Percentiles rank a stretch among this genome's conserved stretches.
phyloP scores from a whole-genome alignment of 2,797 vertebrate genomes.

The Alexandromys oeconomus region DNA sequence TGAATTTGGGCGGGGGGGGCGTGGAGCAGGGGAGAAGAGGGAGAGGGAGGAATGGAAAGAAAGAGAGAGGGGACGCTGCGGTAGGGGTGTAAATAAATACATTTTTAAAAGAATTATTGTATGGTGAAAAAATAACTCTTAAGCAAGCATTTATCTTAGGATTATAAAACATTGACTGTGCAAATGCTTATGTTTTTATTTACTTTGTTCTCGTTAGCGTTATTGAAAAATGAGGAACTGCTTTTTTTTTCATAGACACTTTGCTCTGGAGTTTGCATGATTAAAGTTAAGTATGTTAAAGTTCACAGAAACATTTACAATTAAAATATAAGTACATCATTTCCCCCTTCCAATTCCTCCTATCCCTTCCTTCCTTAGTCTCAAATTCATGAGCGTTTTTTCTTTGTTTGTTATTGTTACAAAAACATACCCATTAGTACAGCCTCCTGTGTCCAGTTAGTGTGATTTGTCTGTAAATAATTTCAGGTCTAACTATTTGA shows the following conservation, averaged over 20 bases:
- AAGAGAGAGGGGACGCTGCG: accelerated
- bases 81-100: background rate
- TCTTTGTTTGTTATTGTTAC: background rate
- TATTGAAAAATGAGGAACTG: background rate
- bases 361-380: background rate
- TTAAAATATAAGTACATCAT: background rate
- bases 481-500: background rate
- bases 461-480: background rate
- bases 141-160: background rate
- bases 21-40: too few species aligned
- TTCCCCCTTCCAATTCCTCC: background rate
- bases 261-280: background rate
- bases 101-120: background rate
- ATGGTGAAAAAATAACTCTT: background rate
- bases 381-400: background rate
- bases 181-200: background rate
- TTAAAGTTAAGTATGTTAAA: background rate
- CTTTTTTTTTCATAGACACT: background rate
- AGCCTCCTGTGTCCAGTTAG: background rate
- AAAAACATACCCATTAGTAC: too few species aligned
- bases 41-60: too few species aligned
- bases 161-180: background rate
- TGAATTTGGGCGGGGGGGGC: background rate
- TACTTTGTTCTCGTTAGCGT: background rate
- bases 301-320: background rate